phyloP scores from a whole-genome alignment of 2,888 invertebrate species.

The Nomada lathburiana region DNA sequence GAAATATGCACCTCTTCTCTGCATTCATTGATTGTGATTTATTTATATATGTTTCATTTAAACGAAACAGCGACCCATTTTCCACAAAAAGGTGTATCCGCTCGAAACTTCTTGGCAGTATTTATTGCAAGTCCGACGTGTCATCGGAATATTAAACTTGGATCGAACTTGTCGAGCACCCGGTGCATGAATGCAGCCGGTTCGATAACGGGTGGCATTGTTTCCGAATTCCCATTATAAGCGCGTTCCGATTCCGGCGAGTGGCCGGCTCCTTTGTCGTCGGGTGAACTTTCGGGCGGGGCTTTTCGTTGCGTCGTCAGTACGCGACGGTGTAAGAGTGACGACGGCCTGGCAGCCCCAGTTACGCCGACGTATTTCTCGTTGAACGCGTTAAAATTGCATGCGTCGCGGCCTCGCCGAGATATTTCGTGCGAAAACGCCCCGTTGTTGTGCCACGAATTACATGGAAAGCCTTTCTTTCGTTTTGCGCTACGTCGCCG shows the following conservation, averaged over 20 bases:
- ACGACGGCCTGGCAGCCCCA: neutral
- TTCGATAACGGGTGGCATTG: slow-evolving; percentile 77
- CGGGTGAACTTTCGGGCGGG: slow-evolving; percentile 44
- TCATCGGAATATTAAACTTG: slow-evolving; percentile 23
- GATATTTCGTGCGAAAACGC: slow-evolving; percentile 28
- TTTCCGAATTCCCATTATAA: slow-evolving; percentile 78
- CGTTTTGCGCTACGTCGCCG: too few relatives aligned
- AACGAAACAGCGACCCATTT: too few relatives aligned
- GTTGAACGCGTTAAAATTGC: slow-evolving; percentile 31
- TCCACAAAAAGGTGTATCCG: too few relatives aligned
- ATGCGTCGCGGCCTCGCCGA: neutral
- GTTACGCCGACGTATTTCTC: neutral
- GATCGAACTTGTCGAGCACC: slow-evolving; percentile 40
- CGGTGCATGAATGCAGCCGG: slow-evolving; percentile 60
- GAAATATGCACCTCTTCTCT: too few relatives aligned
- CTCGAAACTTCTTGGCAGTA: too few relatives aligned
- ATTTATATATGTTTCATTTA: too few relatives aligned
- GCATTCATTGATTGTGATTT: too few relatives aligned
- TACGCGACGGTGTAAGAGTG: neutral
- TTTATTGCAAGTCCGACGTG: too few relatives aligned
- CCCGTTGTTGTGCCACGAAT: slow-evolving; percentile 9
- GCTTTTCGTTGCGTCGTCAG: slow-evolving; percentile 39
- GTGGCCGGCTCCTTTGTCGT: slow-evolving; percentile 63
- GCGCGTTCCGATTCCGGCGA: slow-evolving; percentile 61
- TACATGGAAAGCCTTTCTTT: slow-evolving; percentile 36